phyloP scores from a whole-genome alignment of 1,140 invertebrate genomes.

The Zophobas atratus region DNA sequence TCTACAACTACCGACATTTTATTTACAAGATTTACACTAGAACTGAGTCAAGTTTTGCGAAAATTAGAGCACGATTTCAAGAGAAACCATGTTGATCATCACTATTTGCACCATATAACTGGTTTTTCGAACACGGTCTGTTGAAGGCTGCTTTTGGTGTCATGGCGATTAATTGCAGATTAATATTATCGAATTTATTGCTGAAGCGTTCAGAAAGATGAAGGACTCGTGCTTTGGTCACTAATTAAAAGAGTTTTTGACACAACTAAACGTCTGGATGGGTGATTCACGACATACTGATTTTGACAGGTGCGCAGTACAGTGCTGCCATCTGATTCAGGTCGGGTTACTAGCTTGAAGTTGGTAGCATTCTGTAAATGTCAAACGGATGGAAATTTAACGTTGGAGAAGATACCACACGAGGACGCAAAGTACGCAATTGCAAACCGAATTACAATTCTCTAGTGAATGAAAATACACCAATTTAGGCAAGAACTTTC shows the following conservation, averaged over 20 bases:
- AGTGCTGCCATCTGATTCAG: conserved; percentile 9
- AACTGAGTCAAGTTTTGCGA: conserved; percentile 2
- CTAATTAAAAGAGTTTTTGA: conserved; percentile 12
- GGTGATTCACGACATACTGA: conserved; percentile 35
- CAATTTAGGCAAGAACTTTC: no score
- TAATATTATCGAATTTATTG: conserved; percentile 28
- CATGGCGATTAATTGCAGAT: conserved; percentile 13
- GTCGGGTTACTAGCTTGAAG: no score
- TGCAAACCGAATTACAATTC: no score
- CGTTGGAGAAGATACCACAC: no score
- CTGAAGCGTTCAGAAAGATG: conserved; percentile 2
- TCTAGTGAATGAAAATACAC: no score
- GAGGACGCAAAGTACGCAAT: no score
- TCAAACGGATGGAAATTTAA: no score
- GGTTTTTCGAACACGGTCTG: conserved; percentile 19
- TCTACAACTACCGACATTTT: neutral
- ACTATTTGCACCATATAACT: conserved; percentile 37
- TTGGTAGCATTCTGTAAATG: no score
- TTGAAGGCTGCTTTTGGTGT: conserved; percentile 28
- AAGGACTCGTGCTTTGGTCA: neutral
- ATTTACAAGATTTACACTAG: neutral
- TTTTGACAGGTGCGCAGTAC: conserved; percentile 22
- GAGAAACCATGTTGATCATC: conserved; percentile 41
- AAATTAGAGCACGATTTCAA: conserved; percentile 43
- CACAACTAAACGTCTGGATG: conserved; percentile 32